Percentiles rank a stretch among this genome's conserved stretches.
phyloP scores from a whole-genome alignment of 2,797 vertebrate species.

The Diplodus puntazzo region DNA sequence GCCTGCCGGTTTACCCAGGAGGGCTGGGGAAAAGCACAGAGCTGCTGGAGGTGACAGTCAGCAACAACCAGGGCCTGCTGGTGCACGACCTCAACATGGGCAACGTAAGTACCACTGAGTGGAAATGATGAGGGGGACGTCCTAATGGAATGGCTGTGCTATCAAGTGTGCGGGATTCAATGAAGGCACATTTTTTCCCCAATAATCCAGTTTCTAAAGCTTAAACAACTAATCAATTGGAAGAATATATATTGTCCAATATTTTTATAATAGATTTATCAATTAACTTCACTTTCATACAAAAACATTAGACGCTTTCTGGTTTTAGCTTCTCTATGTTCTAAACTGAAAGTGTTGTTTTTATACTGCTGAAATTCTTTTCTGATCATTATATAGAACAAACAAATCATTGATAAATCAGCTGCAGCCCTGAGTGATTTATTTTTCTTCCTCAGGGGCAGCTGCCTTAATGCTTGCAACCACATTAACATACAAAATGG shows the following conservation, averaged over 20 bases:
- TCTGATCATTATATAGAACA: neutral
- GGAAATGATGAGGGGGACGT: neutral
- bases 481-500: neutral
- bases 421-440: neutral
- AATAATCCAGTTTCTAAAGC: neutral
- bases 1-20: conserved; percentile 85
- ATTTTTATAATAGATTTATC: neutral
- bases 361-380: neutral
- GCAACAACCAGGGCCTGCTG: conserved; percentile 87
- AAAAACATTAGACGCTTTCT: neutral
- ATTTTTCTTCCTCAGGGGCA: too few relatives aligned
- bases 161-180: neutral
- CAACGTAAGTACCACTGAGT: conserved; percentile 70
- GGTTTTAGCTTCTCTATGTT: too few relatives aligned
- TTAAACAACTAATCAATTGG: neutral
- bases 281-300: neutral
- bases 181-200: too few relatives aligned
- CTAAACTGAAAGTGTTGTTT: too few relatives aligned
- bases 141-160: neutral
- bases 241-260: neutral
- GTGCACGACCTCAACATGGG: conserved; percentile 92
- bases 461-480: neutral
- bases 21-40: conserved; percentile 76
- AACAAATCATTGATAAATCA: neutral
- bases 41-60: conserved; percentile 84